phyloP scores from a whole-genome alignment of 2,888 invertebrate genomes.

The Teleiodes luculella region DNA sequence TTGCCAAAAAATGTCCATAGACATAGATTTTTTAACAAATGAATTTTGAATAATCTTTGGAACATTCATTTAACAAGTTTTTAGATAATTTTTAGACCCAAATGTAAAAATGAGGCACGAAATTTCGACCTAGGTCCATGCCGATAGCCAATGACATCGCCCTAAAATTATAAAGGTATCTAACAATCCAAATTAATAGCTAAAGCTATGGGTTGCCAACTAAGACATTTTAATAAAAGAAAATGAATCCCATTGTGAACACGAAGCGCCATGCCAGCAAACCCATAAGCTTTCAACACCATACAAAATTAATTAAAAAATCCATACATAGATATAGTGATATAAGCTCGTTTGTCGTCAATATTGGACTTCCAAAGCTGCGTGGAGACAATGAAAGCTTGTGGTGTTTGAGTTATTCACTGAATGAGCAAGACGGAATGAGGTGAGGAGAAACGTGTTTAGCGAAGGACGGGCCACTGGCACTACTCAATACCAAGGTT shows the following conservation, averaged over 20 bases:
- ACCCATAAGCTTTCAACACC: slow-evolving; percentile 70
- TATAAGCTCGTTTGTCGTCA: slow-evolving; percentile 46
- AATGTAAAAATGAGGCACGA: not conserved
- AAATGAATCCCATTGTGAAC: slow-evolving; percentile 30
- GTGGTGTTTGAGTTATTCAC: slow-evolving; percentile 42
- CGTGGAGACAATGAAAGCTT: slow-evolving; percentile 60
- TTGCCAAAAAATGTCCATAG: no score
- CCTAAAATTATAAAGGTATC: not conserved
- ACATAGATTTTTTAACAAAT: no score
- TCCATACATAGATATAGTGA: slow-evolving; percentile 3
- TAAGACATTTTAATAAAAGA: slow-evolving; percentile 22
- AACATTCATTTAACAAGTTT: not conserved
- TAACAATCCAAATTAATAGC: slow-evolving; percentile 3
- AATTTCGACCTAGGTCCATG: slow-evolving; percentile 7
- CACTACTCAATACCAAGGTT: not conserved
- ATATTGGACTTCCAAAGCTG: slow-evolving; percentile 70
- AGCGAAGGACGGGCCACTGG: slow-evolving; percentile 16
- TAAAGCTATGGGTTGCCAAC: slow-evolving; percentile 65
- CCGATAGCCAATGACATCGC: not conserved
- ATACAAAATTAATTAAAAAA: slow-evolving; percentile 25
- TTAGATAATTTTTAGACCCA: not conserved
- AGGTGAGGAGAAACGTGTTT: slow-evolving; percentile 31
- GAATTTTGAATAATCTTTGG: no score
- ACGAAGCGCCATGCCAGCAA: slow-evolving; percentile 61
- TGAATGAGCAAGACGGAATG: slow-evolving; percentile 18